Evolutionary conservation across 2,113 vertebrate genomes (phyloP).

Genomic region (Chamaea fasciata): DNA sequence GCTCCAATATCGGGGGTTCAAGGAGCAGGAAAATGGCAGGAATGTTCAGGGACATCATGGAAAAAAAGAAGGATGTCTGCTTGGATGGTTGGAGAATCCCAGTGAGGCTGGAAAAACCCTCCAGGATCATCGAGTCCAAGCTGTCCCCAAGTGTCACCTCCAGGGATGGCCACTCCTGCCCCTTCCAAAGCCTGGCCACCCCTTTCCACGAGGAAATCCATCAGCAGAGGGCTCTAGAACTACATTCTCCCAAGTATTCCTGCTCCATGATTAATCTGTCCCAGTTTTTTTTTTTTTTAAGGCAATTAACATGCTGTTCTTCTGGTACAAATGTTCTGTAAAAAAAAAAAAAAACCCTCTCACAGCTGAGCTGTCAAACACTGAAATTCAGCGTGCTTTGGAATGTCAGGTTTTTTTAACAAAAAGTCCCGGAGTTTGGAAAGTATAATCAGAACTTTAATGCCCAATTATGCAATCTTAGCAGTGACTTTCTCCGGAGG

Average conservation of each 20-base stretch:
- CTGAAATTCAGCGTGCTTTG: conserved; percentile 26
- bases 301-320: conserved; percentile 49
- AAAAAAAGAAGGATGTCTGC: neutral
- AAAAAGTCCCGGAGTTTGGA: conserved; percentile 14
- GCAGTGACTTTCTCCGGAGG: neutral
- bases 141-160: neutral
- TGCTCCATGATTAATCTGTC: conserved; percentile 65
- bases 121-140: neutral
- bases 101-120: neutral
- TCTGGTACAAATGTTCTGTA: conserved; percentile 56
- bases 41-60: rapidly evolving
- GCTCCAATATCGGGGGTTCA: too few relatives aligned
- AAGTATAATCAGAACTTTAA: conserved; percentile 49
- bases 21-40: neutral
- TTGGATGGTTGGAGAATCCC: neutral
- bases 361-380: conserved; percentile 57
- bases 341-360: conserved; percentile 4
- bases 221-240: conserved; percentile 28
- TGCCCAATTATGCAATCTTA: conserved; percentile 27
- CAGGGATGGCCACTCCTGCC: neutral
- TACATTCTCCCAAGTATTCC: neutral
- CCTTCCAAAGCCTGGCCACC: neutral
- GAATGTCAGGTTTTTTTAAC: conserved; percentile 46
- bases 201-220: neutral
- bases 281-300: conserved; percentile 66